A percentile compares a stretch with the other conserved stretches of the same genome.
Evolutionary conservation across 2,113 vertebrate genomes (phyloP).

Genomic region (Tetraodon nigroviridis): DNA sequence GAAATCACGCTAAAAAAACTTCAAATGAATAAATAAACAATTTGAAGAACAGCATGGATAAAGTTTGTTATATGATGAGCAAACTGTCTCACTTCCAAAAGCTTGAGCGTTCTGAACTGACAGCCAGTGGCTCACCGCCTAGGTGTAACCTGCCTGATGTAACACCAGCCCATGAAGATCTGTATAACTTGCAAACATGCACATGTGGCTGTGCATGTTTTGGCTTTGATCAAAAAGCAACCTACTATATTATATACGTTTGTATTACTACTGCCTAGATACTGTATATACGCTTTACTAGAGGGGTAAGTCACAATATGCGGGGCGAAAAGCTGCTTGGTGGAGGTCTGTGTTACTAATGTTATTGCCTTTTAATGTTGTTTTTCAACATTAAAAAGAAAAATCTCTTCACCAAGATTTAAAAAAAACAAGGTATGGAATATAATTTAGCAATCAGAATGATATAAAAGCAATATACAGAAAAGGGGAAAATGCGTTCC

Average conservation of each 20-base stretch:
- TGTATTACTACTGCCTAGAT: no score
- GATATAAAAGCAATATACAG: constrained; percentile 3
- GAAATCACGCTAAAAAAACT: neutral
- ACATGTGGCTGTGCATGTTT: neutral
- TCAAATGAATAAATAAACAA: constrained; percentile 8
- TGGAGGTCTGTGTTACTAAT: neutral
- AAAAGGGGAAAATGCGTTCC: constrained; percentile 26
- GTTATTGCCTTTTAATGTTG: constrained; percentile 16
- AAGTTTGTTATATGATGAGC: neutral
- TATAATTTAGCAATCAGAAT: neutral
- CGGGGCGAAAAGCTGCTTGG: no score
- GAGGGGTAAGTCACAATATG: no score
- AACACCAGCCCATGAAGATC: constrained; percentile 34
- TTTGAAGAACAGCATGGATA: neutral
- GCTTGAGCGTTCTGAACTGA: neutral
- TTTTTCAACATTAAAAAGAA: no score
- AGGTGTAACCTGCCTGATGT: constrained; percentile 41
- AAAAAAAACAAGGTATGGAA: neutral
- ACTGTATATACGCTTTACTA: no score
- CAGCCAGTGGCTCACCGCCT: constrained; percentile 67
- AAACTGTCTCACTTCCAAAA: neutral
- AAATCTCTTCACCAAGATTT: neutral
- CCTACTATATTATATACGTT: no score
- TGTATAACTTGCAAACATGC: no score
- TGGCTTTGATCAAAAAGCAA: no score